These are phyloP conservation scores for Halichoeres trimaculatus DNA, from an alignment of 2,113 vertebrate genomes.

Conservation along the genomic window DNA sequence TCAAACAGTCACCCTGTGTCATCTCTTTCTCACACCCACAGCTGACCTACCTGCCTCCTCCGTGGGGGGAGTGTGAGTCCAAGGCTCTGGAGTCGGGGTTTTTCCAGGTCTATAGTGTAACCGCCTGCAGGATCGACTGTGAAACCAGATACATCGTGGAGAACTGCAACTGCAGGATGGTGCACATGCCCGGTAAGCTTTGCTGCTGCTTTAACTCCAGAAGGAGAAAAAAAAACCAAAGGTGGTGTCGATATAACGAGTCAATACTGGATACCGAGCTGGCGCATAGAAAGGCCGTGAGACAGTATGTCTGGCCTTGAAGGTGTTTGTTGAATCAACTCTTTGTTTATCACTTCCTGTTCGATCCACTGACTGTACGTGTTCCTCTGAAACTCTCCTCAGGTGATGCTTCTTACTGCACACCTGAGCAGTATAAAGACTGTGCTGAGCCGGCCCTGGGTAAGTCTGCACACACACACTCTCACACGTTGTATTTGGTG, in stretches of 20 bases:
- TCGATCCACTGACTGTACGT: background rate
- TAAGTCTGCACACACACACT: slow-evolving; percentile 79
- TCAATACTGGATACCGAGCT: slow-evolving; percentile 39
- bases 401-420: slow-evolving; percentile 97
- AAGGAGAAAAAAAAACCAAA: background rate
- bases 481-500: background rate
- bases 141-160: slow-evolving; percentile 99
- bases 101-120: slow-evolving; percentile 96
- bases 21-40: slow-evolving; percentile 78
- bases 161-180: slow-evolving; percentile 99
- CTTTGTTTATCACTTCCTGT: slow-evolving; percentile 15
- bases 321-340: background rate
- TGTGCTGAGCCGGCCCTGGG: slow-evolving; percentile 96
- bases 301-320: slow-evolving; percentile 28
- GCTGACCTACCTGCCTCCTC: slow-evolving; percentile 96
- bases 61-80: slow-evolving; percentile 96
- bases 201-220: background rate
- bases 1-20: too few species aligned
- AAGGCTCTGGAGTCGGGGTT: slow-evolving; percentile 92
- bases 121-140: slow-evolving; percentile 97
- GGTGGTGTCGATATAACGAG: slow-evolving; percentile 40
- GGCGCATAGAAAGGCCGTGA: slow-evolving; percentile 7
- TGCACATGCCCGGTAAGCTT: slow-evolving; percentile 94
- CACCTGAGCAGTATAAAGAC: slow-evolving; percentile 98
- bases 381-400: slow-evolving; percentile 66